A percentile compares a stretch with the other conserved stretches of the same genome.
These are phyloP conservation scores for Melitaea cinxia DNA, from an alignment of 1,140 invertebrate species.

Conservation along the genomic window DNA sequence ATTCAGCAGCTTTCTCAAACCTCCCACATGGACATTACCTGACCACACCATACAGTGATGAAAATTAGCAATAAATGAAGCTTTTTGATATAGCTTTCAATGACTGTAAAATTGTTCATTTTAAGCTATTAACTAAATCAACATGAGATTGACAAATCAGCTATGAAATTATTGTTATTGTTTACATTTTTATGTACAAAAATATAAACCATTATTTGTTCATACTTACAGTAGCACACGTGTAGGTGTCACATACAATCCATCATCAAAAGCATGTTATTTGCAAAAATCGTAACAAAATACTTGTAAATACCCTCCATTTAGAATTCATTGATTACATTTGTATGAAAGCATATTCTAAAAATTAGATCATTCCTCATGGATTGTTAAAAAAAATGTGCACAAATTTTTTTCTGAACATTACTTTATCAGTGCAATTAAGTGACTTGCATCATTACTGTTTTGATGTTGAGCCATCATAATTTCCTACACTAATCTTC, in stretches of 20 bases:
- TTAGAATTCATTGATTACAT: neutral
- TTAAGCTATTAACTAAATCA: conserved; percentile 24
- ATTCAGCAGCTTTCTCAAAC: conserved; percentile 38
- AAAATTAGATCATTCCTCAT: conserved; percentile 23
- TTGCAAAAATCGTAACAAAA: neutral
- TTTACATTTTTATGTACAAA: conserved; percentile 45
- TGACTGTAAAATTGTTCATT: conserved; percentile 28
- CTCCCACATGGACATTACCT: conserved; percentile 34
- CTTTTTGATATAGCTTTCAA: conserved; percentile 29
- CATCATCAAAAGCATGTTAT: conserved; percentile 3
- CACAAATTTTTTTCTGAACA: conserved; percentile 25
- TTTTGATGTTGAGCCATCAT: conserved; percentile 25
- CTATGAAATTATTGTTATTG: conserved; percentile 36
- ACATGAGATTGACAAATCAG: conserved; percentile 28
- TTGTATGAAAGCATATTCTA: neutral
- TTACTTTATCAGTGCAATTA: conserved; percentile 18
- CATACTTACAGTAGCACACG: too few species aligned
- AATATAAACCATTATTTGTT: conserved; percentile 27
- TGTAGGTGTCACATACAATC: neutral
- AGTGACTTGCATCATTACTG: conserved; percentile 11
- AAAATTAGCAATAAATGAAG: conserved; percentile 30
- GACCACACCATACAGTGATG: conserved; percentile 32
- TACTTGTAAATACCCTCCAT: conserved; percentile 30
- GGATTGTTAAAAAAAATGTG: conserved; percentile 19
- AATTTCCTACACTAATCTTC: conserved; percentile 1